Conservation (phyloP, 2,797 vertebrate species). For the Anguilla marmorata region DNA sequence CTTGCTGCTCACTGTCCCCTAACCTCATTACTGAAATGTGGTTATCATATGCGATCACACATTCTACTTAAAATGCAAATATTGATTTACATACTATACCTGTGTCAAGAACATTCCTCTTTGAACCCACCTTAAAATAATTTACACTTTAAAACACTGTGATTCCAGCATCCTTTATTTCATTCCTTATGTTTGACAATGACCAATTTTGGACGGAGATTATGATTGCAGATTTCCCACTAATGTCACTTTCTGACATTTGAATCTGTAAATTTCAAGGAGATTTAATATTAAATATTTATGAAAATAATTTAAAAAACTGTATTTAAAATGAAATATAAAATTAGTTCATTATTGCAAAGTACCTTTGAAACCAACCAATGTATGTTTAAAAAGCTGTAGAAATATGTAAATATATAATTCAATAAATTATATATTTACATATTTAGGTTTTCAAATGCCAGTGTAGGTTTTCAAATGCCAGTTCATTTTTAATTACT, state of each 20-base stretch:
- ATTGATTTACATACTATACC: not conserved
- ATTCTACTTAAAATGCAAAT: not conserved
- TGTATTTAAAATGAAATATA: not conserved
- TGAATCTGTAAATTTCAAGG: not conserved
- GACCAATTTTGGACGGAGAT: not conserved
- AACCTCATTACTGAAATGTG: not conserved
- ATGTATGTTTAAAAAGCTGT: not conserved
- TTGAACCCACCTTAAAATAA: not conserved
- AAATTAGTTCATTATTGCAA: constrained; percentile 6
- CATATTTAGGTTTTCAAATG: too few relatives aligned
- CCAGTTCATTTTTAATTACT: not conserved
- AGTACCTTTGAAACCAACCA: not conserved
- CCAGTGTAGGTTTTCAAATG: not conserved
- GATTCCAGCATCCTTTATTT: not conserved
- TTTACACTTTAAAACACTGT: not conserved
- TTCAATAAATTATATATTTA: too few relatives aligned
- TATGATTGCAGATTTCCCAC: not conserved
- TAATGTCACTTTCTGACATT: not conserved
- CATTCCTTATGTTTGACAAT: not conserved
- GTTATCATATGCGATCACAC: not conserved
- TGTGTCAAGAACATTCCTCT: not conserved
- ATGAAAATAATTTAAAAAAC: not conserved
- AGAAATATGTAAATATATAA: not conserved
- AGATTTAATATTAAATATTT: not conserved
- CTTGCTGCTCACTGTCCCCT: not conserved